Conservation (phyloP, 2,888 invertebrate species). For the Campaea margaritaria region DNA sequence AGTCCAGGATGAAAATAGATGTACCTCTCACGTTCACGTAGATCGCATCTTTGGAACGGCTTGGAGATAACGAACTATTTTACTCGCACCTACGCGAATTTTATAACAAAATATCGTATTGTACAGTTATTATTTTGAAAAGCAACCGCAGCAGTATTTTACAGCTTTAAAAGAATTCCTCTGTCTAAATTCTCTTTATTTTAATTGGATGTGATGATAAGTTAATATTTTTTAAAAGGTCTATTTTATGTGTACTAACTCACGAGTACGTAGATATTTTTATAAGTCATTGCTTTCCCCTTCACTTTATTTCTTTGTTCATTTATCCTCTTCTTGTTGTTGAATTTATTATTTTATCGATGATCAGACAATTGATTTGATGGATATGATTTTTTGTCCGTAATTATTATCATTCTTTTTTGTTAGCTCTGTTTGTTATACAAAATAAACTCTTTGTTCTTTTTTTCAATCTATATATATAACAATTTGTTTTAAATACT, state of each 20-base stretch:
- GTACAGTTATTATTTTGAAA: conserved; percentile 49
- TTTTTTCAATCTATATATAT: too few species aligned
- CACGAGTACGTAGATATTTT: too few species aligned
- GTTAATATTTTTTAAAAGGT: neutral
- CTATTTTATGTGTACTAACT: neutral
- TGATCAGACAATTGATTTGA: too few species aligned
- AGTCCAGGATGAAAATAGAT: conserved; percentile 71
- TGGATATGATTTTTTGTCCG: too few species aligned
- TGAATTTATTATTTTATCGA: too few species aligned
- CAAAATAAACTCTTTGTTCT: too few species aligned
- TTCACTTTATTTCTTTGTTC: too few species aligned
- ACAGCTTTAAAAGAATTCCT: conserved; percentile 4
- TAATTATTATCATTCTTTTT: too few species aligned
- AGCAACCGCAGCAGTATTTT: conserved; percentile 39
- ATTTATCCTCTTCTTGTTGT: too few species aligned
- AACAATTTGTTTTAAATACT: too few species aligned
- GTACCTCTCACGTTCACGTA: conserved; percentile 68
- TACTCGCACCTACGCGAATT: conserved; percentile 69
- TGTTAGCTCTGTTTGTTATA: too few species aligned
- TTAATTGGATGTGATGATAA: neutral
- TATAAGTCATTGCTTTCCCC: too few species aligned
- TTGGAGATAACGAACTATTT: conserved; percentile 65
- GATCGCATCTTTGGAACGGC: conserved; percentile 65
- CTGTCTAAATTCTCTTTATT: neutral
- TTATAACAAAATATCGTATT: conserved; percentile 45